Conservation (phyloP, 2,113 vertebrate genomes). For the Hippocampus abdominalis region DNA sequence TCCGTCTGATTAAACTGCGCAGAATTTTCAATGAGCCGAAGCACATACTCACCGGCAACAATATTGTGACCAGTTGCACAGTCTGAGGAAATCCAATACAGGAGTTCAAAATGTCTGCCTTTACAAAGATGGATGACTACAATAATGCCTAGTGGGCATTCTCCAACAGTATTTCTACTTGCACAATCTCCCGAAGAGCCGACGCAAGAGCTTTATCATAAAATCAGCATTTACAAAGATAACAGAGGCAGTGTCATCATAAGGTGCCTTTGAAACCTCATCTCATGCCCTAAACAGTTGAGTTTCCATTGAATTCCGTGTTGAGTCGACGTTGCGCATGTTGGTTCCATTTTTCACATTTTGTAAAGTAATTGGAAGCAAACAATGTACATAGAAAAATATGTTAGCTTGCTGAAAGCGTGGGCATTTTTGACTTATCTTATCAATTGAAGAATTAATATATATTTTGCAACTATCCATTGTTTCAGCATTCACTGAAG, state of each 20-base stretch:
- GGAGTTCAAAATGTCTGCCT: neutral
- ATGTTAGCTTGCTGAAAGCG: neutral
- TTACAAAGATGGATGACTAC: neutral
- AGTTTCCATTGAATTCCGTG: neutral
- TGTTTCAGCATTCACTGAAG: too few species aligned
- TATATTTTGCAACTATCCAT: too few species aligned
- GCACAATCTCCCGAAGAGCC: neutral
- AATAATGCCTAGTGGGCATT: neutral
- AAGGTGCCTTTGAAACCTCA: neutral
- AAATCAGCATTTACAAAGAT: neutral
- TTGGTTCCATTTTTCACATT: too few species aligned
- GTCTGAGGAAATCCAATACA: neutral
- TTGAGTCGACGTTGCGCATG: too few species aligned
- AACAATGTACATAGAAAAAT: neutral
- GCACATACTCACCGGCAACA: constrained; percentile 15
- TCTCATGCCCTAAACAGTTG: too few species aligned
- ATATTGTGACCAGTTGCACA: neutral
- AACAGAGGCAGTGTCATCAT: neutral
- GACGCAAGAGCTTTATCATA: too few species aligned
- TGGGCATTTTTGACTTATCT: too few species aligned
- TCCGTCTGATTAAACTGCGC: constrained; percentile 26
- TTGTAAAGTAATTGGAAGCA: neutral
- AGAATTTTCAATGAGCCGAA: constrained; percentile 26
- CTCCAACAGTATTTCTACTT: neutral
- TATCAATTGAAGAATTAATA: too few species aligned